A percentile compares a stretch with the other conserved stretches of the same genome.
Conservation (phyloP, 1,140 invertebrate genomes). For the Diabrotica undecimpunctata region DNA sequence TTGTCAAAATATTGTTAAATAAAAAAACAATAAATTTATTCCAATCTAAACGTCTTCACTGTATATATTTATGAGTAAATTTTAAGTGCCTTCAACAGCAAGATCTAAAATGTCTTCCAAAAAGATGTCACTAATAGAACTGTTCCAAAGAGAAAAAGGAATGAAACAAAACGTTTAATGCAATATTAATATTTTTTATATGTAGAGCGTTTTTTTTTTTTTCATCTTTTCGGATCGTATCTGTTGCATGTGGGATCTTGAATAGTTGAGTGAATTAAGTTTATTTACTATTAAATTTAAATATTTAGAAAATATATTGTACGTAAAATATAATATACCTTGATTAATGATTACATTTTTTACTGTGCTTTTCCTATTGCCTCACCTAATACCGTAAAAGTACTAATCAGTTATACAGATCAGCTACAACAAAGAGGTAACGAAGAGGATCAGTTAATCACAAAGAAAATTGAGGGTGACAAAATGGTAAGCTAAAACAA, state of each 20-base stretch:
- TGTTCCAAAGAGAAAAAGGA: neutral
- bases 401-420: too few species aligned
- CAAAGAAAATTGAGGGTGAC: too few species aligned
- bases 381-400: too few species aligned
- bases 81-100: slow-evolving; percentile 9
- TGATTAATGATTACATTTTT: too few species aligned
- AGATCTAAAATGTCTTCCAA: slow-evolving; percentile 11
- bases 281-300: neutral
- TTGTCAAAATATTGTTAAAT: too few species aligned
- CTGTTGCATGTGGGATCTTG: neutral
- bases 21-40: too few species aligned
- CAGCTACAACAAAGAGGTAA: too few species aligned
- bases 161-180: neutral
- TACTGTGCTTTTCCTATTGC: too few species aligned
- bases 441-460: too few species aligned
- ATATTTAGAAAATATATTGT: neutral
- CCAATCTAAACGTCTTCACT: neutral
- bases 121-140: neutral
- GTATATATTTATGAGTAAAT: neutral
- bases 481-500: too few species aligned
- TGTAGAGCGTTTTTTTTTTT: neutral
- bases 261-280: neutral
- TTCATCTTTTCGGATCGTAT: too few species aligned
- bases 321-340: too few species aligned
- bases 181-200: neutral